Percentiles rank a stretch among this genome's conserved stretches.
Conservation (phyloP, 2,888 invertebrate species). For the Agrotis segetum region DNA sequence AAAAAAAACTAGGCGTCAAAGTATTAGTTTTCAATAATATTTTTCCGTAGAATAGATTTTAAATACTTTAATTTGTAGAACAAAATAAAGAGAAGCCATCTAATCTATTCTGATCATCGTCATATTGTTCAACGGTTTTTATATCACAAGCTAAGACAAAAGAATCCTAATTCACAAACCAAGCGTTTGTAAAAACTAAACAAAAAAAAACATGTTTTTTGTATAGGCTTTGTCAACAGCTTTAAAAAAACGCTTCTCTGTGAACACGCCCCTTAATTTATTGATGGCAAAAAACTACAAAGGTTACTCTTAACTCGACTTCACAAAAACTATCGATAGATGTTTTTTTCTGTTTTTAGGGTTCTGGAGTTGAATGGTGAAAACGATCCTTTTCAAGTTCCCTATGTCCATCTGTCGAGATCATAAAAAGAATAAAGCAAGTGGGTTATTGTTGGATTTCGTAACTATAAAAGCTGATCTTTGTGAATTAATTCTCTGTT, state of each 20-base stretch:
- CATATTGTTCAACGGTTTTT: not conserved
- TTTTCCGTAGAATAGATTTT: too few relatives aligned
- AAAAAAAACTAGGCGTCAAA: too few relatives aligned
- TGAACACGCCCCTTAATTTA: constrained; percentile 69
- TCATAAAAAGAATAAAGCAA: not conserved
- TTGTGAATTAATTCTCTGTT: too few relatives aligned
- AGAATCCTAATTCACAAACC: constrained; percentile 32
- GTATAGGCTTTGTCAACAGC: constrained; percentile 66
- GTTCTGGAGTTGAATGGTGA: accelerated
- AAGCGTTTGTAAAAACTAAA: constrained; percentile 11
- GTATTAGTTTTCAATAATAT: too few relatives aligned
- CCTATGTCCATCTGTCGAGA: not conserved
- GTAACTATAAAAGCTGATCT: too few relatives aligned
- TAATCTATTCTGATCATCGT: too few relatives aligned
- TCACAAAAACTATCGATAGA: constrained; percentile 39
- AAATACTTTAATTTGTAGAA: not conserved
- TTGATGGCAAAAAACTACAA: constrained; percentile 64
- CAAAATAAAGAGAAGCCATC: too few relatives aligned
- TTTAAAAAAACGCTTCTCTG: constrained; percentile 62
- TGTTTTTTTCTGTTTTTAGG: constrained; percentile 3
- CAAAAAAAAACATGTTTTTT: constrained; percentile 44
- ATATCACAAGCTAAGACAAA: constrained; percentile 29
- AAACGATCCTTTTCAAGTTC: not conserved
- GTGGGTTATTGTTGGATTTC: too few relatives aligned
- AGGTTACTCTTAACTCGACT: constrained; percentile 60